These are phyloP conservation scores for Danio aesculapii DNA, from an alignment of 2,797 vertebrate species.

Conservation along the genomic window DNA sequence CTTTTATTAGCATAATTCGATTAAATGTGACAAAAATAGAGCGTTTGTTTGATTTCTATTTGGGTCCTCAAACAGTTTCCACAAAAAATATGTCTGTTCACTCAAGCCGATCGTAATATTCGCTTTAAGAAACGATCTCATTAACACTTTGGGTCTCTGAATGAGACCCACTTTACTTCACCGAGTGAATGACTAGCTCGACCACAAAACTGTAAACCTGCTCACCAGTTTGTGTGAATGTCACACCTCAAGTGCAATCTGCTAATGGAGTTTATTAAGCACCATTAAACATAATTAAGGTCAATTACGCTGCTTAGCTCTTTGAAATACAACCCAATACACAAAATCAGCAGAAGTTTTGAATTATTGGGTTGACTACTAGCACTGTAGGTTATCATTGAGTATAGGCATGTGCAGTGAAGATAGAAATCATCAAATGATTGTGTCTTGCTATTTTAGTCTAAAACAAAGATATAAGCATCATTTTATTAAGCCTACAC, in stretches of 20 bases:
- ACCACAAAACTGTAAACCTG: conserved; percentile 60
- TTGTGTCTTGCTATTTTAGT: not conserved
- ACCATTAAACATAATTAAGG: conserved; percentile 69
- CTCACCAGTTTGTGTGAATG: conserved; percentile 60
- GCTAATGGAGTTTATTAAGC: conserved; percentile 71
- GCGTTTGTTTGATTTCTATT: too few species aligned
- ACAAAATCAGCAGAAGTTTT: not conserved
- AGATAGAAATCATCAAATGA: not conserved
- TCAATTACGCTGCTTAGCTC: conserved; percentile 44
- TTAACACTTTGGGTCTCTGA: conserved; percentile 3
- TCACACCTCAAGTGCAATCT: conserved; percentile 74
- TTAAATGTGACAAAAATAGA: not conserved
- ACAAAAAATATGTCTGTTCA: not conserved
- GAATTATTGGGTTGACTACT: not conserved
- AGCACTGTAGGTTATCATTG: too few species aligned
- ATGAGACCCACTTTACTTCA: conserved; percentile 1
- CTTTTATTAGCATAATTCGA: not conserved
- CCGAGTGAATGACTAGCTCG: conserved; percentile 69
- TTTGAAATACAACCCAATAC: conserved; percentile 51
- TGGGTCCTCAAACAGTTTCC: not conserved
- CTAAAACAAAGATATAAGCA: not conserved
- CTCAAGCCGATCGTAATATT: too few species aligned
- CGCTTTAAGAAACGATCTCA: not conserved
- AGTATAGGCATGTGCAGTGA: not conserved
- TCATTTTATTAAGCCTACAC: not conserved